These are phyloP conservation scores for Drosophila fungiperda DNA, from an alignment of 2,888 invertebrate genomes.

Conservation along the genomic window DNA sequence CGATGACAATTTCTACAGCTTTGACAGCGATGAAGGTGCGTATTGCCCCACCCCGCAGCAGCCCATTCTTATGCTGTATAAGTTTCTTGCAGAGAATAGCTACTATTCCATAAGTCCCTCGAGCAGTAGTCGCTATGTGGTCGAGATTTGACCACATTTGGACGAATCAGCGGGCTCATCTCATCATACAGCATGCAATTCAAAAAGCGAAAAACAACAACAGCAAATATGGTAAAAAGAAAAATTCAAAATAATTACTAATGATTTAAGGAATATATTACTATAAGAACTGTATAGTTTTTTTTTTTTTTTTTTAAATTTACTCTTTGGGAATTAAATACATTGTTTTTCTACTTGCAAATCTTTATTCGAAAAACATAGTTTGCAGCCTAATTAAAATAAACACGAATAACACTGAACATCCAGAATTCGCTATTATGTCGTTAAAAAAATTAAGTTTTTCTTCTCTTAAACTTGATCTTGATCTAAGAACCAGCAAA, in stretches of 20 bases:
- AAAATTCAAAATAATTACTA: not conserved
- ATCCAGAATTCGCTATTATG: not conserved
- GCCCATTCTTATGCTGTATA: not conserved
- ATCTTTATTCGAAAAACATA: not conserved
- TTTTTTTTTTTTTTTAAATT: not conserved
- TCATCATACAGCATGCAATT: not conserved
- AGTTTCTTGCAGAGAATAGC: slow-evolving; percentile 75
- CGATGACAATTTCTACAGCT: slow-evolving; percentile 83
- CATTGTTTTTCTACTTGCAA: not conserved
- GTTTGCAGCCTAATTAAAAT: not conserved
- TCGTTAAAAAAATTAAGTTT: not conserved
- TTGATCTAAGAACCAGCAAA: not conserved
- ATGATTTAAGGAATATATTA: not conserved
- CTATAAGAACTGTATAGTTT: not conserved
- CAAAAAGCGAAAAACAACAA: not conserved
- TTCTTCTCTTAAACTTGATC: not conserved
- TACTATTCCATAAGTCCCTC: slow-evolving; percentile 82
- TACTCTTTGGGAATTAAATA: not conserved
- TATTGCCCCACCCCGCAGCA: not conserved
- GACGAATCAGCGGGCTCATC: not conserved
- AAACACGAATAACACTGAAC: not conserved
- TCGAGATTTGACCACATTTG: slow-evolving; percentile 67
- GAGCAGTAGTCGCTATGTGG: slow-evolving; percentile 81
- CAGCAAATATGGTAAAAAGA: not conserved
- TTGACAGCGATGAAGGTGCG: slow-evolving; percentile 84